A percentile compares a stretch with the other conserved stretches of the same genome.
phyloP scores from a whole-genome alignment of 2,113 vertebrate genomes.

The Piliocolobus tephrosceles region DNA sequence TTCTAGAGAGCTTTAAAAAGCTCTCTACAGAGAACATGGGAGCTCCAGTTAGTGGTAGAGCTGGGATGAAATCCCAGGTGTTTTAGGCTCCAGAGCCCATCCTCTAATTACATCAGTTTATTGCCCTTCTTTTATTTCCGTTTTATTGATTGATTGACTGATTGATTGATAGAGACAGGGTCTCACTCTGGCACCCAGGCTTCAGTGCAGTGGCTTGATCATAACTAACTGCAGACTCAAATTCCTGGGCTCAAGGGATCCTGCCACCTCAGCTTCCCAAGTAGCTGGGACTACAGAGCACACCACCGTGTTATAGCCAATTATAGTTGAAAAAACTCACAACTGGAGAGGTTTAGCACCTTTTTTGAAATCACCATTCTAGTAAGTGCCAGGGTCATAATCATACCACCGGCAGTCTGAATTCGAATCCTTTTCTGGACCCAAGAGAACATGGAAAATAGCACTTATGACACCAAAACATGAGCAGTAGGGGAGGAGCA shows the following conservation, averaged over 20 bases:
- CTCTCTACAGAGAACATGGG: not conserved
- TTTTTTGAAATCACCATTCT: not conserved
- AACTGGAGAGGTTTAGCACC: not conserved
- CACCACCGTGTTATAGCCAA: no score
- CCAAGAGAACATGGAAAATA: not conserved
- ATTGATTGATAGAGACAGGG: no score
- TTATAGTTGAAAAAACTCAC: not conserved
- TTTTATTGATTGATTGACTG: not conserved
- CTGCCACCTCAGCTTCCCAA: no score
- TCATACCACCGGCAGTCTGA: not conserved
- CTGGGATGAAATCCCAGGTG: not conserved
- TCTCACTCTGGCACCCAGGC: no score
- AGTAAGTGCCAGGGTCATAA: not conserved
- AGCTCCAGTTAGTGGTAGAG: not conserved
- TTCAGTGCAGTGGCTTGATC: no score
- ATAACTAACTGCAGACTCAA: no score
- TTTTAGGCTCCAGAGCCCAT: not conserved
- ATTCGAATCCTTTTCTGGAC: not conserved
- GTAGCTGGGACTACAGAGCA: no score
- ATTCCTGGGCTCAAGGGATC: no score
- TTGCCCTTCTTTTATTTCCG: not conserved
- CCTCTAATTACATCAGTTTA: not conserved
- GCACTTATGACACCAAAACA: not conserved
- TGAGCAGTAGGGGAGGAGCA: not conserved
- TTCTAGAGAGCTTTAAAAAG: not conserved